phyloP scores from a whole-genome alignment of 1,140 invertebrate species.

The Popillia japonica region DNA sequence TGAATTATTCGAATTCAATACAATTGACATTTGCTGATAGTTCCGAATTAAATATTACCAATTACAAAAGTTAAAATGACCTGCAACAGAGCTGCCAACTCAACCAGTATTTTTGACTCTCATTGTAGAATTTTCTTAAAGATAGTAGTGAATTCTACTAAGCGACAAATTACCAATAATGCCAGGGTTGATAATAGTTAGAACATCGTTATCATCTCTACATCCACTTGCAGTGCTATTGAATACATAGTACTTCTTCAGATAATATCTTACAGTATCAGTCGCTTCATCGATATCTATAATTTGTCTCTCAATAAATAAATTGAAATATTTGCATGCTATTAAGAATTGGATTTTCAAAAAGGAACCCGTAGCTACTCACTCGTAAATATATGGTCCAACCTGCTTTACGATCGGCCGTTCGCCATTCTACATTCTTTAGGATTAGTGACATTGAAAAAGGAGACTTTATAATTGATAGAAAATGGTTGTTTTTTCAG shows the following conservation, averaged over 20 bases:
- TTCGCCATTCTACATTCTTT: constrained; percentile 74
- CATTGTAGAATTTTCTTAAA: neutral
- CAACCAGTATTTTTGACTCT: too few species aligned
- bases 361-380: constrained; percentile 38
- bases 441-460: constrained; percentile 89
- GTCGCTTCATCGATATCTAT: constrained; percentile 42
- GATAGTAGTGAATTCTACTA: neutral
- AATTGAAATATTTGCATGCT: constrained; percentile 41
- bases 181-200: constrained; percentile 49
- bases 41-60: too few species aligned
- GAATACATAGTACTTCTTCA: constrained; percentile 47
- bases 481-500: constrained; percentile 75
- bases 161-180: constrained; percentile 43
- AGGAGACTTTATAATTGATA: constrained; percentile 79
- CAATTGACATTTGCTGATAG: too few species aligned
- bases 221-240: constrained; percentile 46
- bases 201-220: constrained; percentile 42
- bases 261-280: constrained; percentile 47
- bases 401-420: constrained; percentile 61
- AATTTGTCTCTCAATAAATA: constrained; percentile 45
- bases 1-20: too few species aligned
- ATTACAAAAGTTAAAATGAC: too few species aligned
- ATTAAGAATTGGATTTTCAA: neutral
- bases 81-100: too few species aligned
- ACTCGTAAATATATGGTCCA: constrained; percentile 58